These are phyloP conservation scores for Miopithecus talapoin DNA, from an alignment of 2,797 vertebrate species.

Conservation along the genomic window DNA sequence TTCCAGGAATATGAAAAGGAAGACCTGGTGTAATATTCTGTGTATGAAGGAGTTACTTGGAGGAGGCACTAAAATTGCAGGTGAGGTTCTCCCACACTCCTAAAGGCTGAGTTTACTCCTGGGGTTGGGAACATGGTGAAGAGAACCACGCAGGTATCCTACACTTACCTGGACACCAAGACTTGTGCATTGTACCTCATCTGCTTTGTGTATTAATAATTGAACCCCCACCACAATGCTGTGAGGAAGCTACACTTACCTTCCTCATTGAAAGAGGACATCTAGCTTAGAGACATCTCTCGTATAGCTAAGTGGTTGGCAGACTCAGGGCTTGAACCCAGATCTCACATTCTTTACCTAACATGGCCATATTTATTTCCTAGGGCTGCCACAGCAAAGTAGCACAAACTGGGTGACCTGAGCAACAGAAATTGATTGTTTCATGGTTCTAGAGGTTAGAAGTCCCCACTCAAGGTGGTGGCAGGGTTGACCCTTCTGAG, in stretches of 20 bases:
- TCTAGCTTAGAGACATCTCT: not conserved
- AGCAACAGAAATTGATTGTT: not conserved
- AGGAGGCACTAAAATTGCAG: not conserved
- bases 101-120: not conserved
- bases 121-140: accelerated
- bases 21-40: not conserved
- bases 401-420: too few relatives aligned
- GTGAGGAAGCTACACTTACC: not conserved
- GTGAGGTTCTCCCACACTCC: accelerated
- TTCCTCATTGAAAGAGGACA: not conserved
- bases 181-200: not conserved
- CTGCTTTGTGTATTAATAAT: not conserved
- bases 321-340: not conserved
- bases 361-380: not conserved
- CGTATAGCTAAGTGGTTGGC: not conserved
- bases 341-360: not conserved
- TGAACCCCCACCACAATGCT: not conserved
- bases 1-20: not conserved
- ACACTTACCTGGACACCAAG: accelerated
- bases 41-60: not conserved
- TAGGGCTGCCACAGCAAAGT: not conserved
- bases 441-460: not conserved
- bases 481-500: not conserved
- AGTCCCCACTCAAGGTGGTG: not conserved
- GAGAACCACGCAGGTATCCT: not conserved